A percentile compares a stretch with the other conserved stretches of the same genome.
These are phyloP conservation scores for Neotoxoptera formosana DNA, from an alignment of 1,140 invertebrate genomes.

Conservation along the genomic window DNA sequence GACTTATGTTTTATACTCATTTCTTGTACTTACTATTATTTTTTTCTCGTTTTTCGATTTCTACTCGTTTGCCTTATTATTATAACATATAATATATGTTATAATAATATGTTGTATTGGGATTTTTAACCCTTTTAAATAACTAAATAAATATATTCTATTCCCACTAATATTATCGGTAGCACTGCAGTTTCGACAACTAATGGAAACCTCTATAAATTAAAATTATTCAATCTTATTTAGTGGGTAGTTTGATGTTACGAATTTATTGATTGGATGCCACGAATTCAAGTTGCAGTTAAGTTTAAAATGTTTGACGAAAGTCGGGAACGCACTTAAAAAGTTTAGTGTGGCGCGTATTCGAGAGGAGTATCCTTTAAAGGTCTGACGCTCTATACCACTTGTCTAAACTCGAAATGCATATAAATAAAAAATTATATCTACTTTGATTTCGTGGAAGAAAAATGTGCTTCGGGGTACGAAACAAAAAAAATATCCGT, in stretches of 20 bases:
- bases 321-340: not conserved
- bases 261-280: too few relatives aligned
- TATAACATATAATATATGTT: too few relatives aligned
- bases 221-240: not conserved
- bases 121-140: too few relatives aligned
- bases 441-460: not conserved
- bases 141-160: too few relatives aligned
- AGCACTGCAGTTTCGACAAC: not conserved
- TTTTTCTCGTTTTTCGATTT: too few relatives aligned
- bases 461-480: not conserved
- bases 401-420: not conserved
- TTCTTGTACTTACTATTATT: too few relatives aligned
- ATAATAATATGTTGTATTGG: too few relatives aligned
- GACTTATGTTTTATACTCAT: too few relatives aligned
- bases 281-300: too few relatives aligned
- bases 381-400: not conserved
- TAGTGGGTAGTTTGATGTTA: not conserved
- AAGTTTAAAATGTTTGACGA: not conserved
- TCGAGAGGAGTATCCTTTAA: not conserved
- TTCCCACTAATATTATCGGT: not conserved
- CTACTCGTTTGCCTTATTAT: too few relatives aligned
- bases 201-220: not conserved
- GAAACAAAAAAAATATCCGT: not conserved
- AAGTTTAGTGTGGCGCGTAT: not conserved
- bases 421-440: not conserved